phyloP scores from a whole-genome alignment of 2,888 invertebrate species.

The Uropetala carovei region DNA sequence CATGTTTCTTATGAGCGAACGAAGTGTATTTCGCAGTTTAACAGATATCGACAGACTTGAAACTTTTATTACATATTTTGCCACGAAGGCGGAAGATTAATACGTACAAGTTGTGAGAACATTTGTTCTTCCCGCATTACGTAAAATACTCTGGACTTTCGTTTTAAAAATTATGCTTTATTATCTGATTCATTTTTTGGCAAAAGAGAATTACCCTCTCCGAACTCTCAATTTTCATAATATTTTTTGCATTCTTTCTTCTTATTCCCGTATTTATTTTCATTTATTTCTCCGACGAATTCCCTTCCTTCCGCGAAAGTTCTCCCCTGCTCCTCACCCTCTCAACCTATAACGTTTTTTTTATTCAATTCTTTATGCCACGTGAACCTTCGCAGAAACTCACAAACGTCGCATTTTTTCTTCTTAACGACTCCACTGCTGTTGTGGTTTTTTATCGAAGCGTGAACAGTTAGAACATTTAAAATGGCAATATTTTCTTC shows the following conservation, averaged over 20 bases:
- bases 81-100: too few relatives aligned
- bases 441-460: not conserved
- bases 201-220: not conserved
- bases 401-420: not conserved
- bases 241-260: not conserved
- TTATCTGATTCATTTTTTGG: not conserved
- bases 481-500: not conserved
- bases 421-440: not conserved
- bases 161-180: not conserved
- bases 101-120: too few relatives aligned
- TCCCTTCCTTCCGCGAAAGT: not conserved
- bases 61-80: too few relatives aligned
- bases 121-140: not conserved
- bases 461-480: not conserved
- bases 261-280: not conserved
- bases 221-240: not conserved
- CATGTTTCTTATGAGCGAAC: too few relatives aligned
- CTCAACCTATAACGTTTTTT: not conserved
- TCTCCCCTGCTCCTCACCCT: not conserved
- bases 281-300: not conserved
- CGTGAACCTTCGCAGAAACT: not conserved
- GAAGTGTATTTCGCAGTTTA: too few relatives aligned
- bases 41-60: too few relatives aligned
- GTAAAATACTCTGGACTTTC: not conserved
- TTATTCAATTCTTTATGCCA: not conserved